These are phyloP conservation scores for Malurus alboscapulatus DNA, from an alignment of 2,113 vertebrate genomes.

Conservation along the genomic window DNA sequence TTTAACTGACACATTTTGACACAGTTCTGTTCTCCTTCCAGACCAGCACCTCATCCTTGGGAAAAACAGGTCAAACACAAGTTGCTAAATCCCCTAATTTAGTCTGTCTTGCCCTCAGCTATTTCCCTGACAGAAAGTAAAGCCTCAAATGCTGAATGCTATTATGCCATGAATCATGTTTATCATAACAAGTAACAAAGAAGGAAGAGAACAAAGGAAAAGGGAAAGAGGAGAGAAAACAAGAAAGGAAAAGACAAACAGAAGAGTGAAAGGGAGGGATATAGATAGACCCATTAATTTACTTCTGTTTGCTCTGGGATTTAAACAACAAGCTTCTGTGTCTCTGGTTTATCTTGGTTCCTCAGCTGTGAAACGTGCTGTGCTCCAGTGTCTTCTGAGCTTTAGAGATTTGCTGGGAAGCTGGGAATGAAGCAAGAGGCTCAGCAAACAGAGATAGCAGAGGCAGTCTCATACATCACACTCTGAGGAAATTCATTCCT, in stretches of 20 bases:
- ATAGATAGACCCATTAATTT: conserved; percentile 69
- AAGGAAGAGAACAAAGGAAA: conserved; percentile 35
- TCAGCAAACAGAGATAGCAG: conserved; percentile 62
- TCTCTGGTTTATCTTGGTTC: conserved; percentile 71
- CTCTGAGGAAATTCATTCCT: conserved; percentile 58
- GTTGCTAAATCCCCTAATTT: background rate
- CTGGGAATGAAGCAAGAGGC: conserved; percentile 31
- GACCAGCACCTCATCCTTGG: background rate
- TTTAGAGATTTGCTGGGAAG: conserved; percentile 67
- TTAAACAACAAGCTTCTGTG: conserved; percentile 37
- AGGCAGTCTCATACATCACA: conserved; percentile 61
- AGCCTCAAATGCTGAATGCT: conserved; percentile 13
- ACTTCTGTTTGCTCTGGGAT: conserved; percentile 57
- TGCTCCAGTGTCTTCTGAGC: conserved; percentile 58
- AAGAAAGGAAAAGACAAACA: conserved; percentile 37
- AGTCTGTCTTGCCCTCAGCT: background rate
- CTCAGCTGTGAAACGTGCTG: conserved; percentile 71
- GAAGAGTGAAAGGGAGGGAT: conserved; percentile 31
- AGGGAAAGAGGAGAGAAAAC: conserved; percentile 1
- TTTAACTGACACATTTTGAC: background rate
- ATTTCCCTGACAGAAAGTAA: background rate
- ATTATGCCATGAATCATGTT: conserved; percentile 45
- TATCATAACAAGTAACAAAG: conserved; percentile 65
- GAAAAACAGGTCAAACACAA: background rate
- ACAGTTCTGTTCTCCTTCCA: background rate